Evolutionary conservation across 1,140 invertebrate species (phyloP).

Genomic region (Notospermus geniculatus): DNA sequence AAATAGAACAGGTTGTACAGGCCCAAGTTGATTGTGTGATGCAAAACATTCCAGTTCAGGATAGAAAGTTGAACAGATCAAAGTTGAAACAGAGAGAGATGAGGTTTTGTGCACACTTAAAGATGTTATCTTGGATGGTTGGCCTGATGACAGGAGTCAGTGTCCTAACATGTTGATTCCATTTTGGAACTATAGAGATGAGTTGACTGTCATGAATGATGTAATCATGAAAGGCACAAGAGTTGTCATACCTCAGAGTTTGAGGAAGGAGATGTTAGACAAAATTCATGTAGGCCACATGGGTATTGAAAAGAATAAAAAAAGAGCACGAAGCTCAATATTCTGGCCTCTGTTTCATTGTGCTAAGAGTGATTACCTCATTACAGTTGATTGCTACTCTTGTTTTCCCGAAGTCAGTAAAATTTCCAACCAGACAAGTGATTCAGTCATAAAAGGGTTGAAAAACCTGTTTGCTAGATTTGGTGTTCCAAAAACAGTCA

Average conservation of each 20-base stretch:
- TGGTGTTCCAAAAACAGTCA: not conserved
- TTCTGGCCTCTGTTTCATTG: constrained; percentile 4
- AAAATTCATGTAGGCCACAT: constrained; percentile 21
- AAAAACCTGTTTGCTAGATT: not conserved
- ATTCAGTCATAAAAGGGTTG: constrained; percentile 1
- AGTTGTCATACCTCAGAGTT: constrained; percentile 12
- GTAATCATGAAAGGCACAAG: constrained; percentile 18
- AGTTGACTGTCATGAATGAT: constrained; percentile 21
- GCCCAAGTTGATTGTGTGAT: constrained; percentile 2
- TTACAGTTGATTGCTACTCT: constrained; percentile 8
- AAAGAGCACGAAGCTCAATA: not conserved
- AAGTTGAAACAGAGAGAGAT: not conserved
- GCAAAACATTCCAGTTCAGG: not conserved
- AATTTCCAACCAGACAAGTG: not conserved
- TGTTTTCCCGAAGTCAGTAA: not conserved
- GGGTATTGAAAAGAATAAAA: constrained; percentile 2
- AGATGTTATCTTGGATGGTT: constrained; percentile 13
- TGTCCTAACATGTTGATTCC: not conserved
- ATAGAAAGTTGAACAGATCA: constrained; percentile 2
- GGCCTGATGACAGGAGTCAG: constrained; percentile 4
- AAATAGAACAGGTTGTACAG: not conserved
- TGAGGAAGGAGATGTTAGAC: constrained; percentile 15
- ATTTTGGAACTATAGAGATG: constrained; percentile 20
- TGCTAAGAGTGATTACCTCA: constrained; percentile 1
- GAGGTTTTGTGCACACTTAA: constrained; percentile 7